phyloP scores from a whole-genome alignment of 1,140 invertebrate species.

The Meloidogyne exigua region DNA sequence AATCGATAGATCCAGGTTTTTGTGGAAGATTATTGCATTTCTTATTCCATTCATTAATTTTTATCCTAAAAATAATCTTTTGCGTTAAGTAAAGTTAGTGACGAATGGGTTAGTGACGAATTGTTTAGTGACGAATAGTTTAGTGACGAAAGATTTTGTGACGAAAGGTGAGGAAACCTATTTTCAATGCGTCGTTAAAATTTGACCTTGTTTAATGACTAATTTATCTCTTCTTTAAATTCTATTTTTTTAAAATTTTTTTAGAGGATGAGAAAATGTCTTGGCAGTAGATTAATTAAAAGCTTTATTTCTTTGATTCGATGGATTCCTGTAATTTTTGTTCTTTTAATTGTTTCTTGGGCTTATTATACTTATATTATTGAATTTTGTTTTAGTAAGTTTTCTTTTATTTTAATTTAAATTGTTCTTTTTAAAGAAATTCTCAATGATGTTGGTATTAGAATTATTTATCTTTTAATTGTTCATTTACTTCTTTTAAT shows the following conservation, averaged over 20 bases:
- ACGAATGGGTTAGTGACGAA: too few relatives aligned
- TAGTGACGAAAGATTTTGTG: too few relatives aligned
- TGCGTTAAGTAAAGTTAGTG: too few relatives aligned
- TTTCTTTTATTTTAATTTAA: slow-evolving; percentile 14
- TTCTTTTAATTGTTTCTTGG: slow-evolving; percentile 29
- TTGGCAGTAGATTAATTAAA: slow-evolving; percentile 32
- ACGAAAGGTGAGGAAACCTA: too few relatives aligned
- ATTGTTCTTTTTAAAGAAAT: slow-evolving; percentile 27
- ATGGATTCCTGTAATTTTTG: slow-evolving; percentile 36
- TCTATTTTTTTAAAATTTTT: background rate
- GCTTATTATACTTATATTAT: slow-evolving; percentile 38
- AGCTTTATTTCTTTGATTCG: slow-evolving; percentile 25
- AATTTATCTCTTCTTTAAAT: background rate
- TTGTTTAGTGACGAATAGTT: too few relatives aligned
- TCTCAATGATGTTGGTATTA: slow-evolving; percentile 9
- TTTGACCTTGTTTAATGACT: background rate
- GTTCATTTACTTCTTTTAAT: slow-evolving; percentile 34
- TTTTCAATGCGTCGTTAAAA: too few relatives aligned
- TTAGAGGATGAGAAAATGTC: slow-evolving; percentile 31
- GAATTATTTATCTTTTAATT: slow-evolving; percentile 26
- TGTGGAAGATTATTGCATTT: too few relatives aligned
- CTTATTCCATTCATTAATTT: too few relatives aligned
- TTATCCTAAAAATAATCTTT: too few relatives aligned
- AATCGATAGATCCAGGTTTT: too few relatives aligned
- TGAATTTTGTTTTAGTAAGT: slow-evolving; percentile 33